Conservation (phyloP, 1,140 invertebrate genomes). For the Babylonia areolata region DNA sequence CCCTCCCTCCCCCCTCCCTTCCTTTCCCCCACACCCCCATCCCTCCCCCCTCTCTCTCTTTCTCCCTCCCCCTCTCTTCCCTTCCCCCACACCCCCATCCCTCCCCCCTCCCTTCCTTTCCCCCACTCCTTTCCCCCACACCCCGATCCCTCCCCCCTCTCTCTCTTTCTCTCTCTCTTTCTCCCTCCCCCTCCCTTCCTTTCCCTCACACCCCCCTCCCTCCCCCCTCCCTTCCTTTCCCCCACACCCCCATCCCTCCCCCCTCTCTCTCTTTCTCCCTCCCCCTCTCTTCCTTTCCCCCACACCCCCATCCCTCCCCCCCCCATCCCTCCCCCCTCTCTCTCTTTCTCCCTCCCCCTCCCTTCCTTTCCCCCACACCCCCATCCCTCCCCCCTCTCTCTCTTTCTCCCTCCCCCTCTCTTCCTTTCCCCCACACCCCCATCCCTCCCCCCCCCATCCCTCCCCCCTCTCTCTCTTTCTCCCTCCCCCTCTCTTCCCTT, state of each 20-base stretch:
- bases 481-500: background rate
- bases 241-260: background rate
- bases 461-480: background rate
- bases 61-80: too few species aligned
- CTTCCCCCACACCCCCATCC: too few species aligned
- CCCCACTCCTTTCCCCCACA: too few species aligned
- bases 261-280: background rate
- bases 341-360: background rate
- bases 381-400: background rate
- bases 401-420: background rate
- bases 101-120: too few species aligned
- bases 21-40: too few species aligned
- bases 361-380: background rate
- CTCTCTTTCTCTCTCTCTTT: background rate
- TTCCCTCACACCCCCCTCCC: background rate
- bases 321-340: background rate
- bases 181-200: background rate
- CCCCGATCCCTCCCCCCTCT: too few species aligned
- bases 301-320: background rate
- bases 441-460: background rate
- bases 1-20: too few species aligned
- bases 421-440: background rate
- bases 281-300: background rate
- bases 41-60: too few species aligned
- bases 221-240: background rate